Evolutionary conservation across 1,140 invertebrate genomes (phyloP), one percentile per base, ranked within the genome.

Genomic region (Temnothorax longispinosus): DNA sequence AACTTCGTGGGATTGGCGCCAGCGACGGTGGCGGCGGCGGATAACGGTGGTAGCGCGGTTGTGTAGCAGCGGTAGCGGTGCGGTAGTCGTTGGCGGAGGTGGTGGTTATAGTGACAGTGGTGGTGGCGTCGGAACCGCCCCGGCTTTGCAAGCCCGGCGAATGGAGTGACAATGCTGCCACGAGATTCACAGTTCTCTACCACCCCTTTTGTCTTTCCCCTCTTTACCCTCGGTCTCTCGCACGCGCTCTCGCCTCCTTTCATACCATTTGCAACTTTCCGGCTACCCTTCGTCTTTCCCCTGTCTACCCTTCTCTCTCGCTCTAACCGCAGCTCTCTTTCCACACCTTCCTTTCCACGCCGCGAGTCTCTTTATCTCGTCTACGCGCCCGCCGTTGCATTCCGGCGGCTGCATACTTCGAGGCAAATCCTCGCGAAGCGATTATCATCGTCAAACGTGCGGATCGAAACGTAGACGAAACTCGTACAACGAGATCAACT

Each of bases 131-230:
- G 88, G 90, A 87, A 92, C 91, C 91, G 91, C 91, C 91, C 91
- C 91, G 82, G 86, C 89, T 90, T 90, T 90, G 89, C 87, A 88
- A 90, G 85, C 89, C 84, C 87, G 81, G 88, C 91, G 90, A 92
- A 92, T 93, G 87, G 89, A 92, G 91, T 93, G 91, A 92, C 91
- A 92, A 92, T 92, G 91, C 87, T 88, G 89, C 92, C 91, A 90
- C 87, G 90, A 87, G 90, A 92, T 93, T 92, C 89, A 91, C 90
- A 89, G 91, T 88, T 93, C 91, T 92, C 89, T 87, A 88, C 91
- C 91, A 88, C 89, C 87, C 89, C 89, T 88, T 92, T 92, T 91
- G 85, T 89, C 89, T 92, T 92, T 92, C 85, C 89, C 88, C 91
- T 72, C 87, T 89, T 91, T 64, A 88, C 78, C 86, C 90, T 87